Conservation (phyloP, 2,797 vertebrate genomes). For the Clamator glandarius region DNA sequence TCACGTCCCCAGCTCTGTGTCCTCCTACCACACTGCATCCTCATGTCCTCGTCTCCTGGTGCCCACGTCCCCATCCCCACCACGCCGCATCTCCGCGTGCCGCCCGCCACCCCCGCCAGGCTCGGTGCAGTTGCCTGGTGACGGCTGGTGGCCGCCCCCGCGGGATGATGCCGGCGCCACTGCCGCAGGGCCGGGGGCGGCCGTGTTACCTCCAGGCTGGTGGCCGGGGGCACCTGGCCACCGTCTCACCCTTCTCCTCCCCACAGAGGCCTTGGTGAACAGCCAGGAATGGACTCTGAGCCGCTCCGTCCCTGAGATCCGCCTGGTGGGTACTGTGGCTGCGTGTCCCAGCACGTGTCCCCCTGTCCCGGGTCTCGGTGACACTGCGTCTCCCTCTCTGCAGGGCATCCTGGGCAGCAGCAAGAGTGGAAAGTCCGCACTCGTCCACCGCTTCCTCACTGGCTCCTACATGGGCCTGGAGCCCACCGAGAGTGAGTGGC, state of each 20-base stretch:
- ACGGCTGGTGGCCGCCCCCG: slow-evolving; percentile 23
- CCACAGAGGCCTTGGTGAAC: slow-evolving; percentile 88
- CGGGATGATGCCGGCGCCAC: background rate
- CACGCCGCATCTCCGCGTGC: background rate
- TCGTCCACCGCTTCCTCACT: slow-evolving; percentile 94
- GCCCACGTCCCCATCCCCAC: background rate
- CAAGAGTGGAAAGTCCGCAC: slow-evolving; percentile 90
- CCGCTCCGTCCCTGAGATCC: slow-evolving; percentile 90
- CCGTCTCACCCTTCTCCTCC: background rate
- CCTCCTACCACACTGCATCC: rapidly evolving
- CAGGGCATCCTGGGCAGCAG: slow-evolving; percentile 92
- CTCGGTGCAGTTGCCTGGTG: slow-evolving; percentile 41
- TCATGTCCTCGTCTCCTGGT: background rate
- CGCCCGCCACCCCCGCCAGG: slow-evolving; percentile 1
- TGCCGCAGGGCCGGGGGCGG: background rate
- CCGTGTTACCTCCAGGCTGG: background rate
- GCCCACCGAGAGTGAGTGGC: slow-evolving; percentile 87
- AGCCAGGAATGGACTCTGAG: slow-evolving; percentile 96
- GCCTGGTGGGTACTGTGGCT: slow-evolving; percentile 84
- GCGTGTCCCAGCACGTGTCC: background rate
- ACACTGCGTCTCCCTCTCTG: background rate
- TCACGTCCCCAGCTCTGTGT: no score
- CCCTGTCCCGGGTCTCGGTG: background rate
- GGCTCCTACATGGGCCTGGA: slow-evolving; percentile 90
- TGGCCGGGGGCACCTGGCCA: background rate